phyloP scores from a whole-genome alignment of 2,888 invertebrate genomes.

The Timandra comae region DNA sequence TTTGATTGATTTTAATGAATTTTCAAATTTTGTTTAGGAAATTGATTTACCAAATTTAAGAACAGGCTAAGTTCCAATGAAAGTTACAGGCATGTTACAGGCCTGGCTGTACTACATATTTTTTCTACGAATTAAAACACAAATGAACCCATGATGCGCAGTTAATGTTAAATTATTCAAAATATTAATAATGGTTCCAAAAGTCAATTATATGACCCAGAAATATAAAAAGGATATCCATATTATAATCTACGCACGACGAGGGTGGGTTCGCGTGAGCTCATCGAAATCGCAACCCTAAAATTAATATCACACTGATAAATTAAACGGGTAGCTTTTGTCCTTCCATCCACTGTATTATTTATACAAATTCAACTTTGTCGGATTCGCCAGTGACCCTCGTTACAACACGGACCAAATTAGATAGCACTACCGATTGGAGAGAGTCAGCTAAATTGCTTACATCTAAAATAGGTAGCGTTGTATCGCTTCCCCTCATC shows the following conservation, averaged over 20 bases:
- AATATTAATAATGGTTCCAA: too few relatives aligned
- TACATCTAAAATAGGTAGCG: constrained; percentile 35
- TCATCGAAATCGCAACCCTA: constrained; percentile 51
- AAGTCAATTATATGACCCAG: constrained; percentile 24
- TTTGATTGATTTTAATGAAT: too few relatives aligned
- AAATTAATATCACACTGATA: constrained; percentile 57
- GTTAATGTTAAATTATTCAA: too few relatives aligned
- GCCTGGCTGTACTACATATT: too few relatives aligned
- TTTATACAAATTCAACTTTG: constrained; percentile 47
- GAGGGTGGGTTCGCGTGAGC: constrained; percentile 42
- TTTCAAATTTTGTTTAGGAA: too few relatives aligned
- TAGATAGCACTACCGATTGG: constrained; percentile 27
- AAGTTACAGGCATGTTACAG: too few relatives aligned
- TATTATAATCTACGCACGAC: constrained; percentile 27
- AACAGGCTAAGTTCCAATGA: too few relatives aligned
- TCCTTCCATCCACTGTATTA: constrained; percentile 29
- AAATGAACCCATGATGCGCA: too few relatives aligned
- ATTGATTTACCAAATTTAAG: too few relatives aligned
- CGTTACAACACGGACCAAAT: constrained; percentile 31
- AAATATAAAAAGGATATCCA: constrained; percentile 40
- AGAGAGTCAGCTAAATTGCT: constrained; percentile 21
- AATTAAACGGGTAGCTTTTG: constrained; percentile 48
- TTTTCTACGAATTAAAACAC: too few relatives aligned
- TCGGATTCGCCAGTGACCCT: constrained; percentile 44
- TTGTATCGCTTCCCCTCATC: constrained; percentile 35